Evolutionary conservation across 30 jellyfish, hydroid and myxozoan genomes (phyloP), one percentile per base, ranked within the genome.

Genomic region (Mastigias papua): DNA sequence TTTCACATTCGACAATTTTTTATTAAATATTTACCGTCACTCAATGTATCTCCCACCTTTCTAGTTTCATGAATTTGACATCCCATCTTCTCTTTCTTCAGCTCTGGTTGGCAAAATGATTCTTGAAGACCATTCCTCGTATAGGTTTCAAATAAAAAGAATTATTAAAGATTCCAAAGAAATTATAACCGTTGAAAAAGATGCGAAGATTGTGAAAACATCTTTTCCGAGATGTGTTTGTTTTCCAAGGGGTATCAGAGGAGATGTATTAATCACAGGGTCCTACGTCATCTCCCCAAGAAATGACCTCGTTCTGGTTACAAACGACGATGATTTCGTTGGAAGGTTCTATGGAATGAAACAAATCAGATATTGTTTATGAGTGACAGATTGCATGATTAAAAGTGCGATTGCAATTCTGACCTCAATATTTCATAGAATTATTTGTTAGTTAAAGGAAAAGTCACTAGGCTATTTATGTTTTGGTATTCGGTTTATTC

Each of bases 81-180:
- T 46, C 8, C 16, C 16, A 46, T 46, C n/a, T 5, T 37, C 17
- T 34, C 21, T 42, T 21, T 58, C 73, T 69, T 1, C n/a, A 84
- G 93, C 75, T 33, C 22, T 70, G 3, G 68, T 76, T 35, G 93
- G 93, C 58, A 84, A 84, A 61, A 34, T 25, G 22, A 66, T 84
- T 22, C 10, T 28, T 10, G 93, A 84, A 58, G 81, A 58, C 20
- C 62, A 28, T 0, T 22, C 20, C 29, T 33, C 73, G 2, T 32
- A 68, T 48, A 17, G 10, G 16, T 15, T 84, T 17, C 57, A 37
- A 71, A 63, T 84, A 1, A 33, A 64, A 2, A 29, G 33, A 49
- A 60, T 84, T 22, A 20, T 84, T 48, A 57, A 71, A n/a, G 94
- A 85, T 65, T 22, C 68, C 42, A 61, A 34, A 72, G 69, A 35